phyloP scores from a whole-genome alignment of 2,113 vertebrate genomes.

The Gallinago media region DNA sequence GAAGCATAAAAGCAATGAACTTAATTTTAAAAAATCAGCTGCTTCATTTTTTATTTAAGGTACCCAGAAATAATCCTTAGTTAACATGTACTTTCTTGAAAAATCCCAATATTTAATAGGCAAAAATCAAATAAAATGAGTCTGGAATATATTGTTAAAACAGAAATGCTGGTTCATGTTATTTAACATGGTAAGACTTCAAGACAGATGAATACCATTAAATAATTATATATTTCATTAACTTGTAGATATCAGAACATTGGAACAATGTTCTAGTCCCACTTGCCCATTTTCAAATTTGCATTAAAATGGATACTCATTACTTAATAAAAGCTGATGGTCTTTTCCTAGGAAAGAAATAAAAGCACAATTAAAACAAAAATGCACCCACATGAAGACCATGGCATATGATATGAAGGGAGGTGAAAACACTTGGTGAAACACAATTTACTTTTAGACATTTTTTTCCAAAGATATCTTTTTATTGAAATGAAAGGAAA shows the following conservation, averaged over 20 bases:
- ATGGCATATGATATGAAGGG: not conserved
- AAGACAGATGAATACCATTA: not conserved
- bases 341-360: not conserved
- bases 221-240: not conserved
- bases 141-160: not conserved
- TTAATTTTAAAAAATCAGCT: not conserved
- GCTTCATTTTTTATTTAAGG: not conserved
- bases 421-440: not conserved
- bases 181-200: not conserved
- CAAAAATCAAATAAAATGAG: not conserved
- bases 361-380: not conserved
- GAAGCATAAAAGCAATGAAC: not conserved
- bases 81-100: not conserved
- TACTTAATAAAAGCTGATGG: not conserved
- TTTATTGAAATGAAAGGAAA: not conserved
- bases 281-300: not conserved
- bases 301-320: not conserved
- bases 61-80: not conserved
- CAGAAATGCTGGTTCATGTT: not conserved
- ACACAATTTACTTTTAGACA: not conserved
- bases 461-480: not conserved
- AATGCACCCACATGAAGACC: not conserved
- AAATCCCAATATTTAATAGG: not conserved
- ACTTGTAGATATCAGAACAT: not conserved
- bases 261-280: not conserved